Base-by-base conservation (phyloP, 1,140 invertebrate genomes). In the Calycopis cecrops region DNA sequence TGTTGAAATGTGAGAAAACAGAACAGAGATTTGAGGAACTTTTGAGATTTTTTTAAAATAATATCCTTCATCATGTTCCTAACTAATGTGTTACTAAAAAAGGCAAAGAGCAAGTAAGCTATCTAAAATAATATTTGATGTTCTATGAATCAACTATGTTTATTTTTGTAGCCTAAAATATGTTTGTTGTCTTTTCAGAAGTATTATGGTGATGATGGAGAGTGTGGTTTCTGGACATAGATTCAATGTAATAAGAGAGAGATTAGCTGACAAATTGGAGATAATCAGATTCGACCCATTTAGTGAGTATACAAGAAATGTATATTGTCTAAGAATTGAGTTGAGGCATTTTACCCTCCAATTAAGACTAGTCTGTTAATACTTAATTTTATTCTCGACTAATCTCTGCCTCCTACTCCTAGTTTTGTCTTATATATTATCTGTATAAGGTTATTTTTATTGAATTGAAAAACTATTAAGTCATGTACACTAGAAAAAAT, bases 261-360 rank as follows among this genome's bases (percentile, higher is more conserved):
- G 94, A 63, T 71, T 93, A 33, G 93, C 80, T 7, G 95, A 96
- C 35, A 96, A 96, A 89, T 60, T 95, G 34, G 95, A 96, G 85
- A 59, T 92, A 4, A 81, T 95, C 47, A 65, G 73, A 49, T 95
- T 92, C 76, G 95, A 97, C 89, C 95, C 95, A 9, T 93, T 86
- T 56, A 91, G 94, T 95, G 88, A 92, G 91, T 89, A 28, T 28
- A 28, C 21, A 28, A 28, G 2, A 28, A 28, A 28, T 28, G n/a
- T n/a, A n/a, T n/a, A n/a, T n/a, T n/a, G 2, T 28, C 21, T 28
- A 28, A 28, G 21, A 28, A 28, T 28, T 28, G n/a, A n/a, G n/a
- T n/a, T n/a, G n/a, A n/a, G n/a, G n/a, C n/a, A n/a, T n/a, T n/a
- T n/a, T n/a, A n/a, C n/a, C n/a, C n/a, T n/a, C n/a, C n/a, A n/a